Base-by-base conservation (phyloP, 2,113 vertebrate genomes). In the Lagenorhynchus albirostris region DNA sequence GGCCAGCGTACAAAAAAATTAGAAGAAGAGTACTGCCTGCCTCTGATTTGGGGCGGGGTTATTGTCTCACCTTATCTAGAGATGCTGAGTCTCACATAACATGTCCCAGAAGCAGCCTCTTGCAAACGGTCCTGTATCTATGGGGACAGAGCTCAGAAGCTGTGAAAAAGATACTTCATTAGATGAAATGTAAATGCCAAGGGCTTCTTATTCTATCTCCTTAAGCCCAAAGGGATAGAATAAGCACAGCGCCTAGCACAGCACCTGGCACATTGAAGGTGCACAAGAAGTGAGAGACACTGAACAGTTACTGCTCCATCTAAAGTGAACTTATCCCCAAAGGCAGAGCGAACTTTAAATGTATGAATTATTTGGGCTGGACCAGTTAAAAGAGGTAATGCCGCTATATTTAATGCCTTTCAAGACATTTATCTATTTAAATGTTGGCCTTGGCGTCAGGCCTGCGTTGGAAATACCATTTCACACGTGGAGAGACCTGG, bases 381-480 rank as follows among this genome's bases (percentile, higher is more conserved):
- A 36, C n/a, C 6, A n/a, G 23, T 77, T 60, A 8, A 38, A 71
- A 58, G 79, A 6, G 25, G 20, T 50, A 21, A 33, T 4, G 15
- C 70, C 58, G 8, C 8, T 23, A 1, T 6, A 89, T 15, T 33
- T 11, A 8, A 7, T 2, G 11, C 44, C 50, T 41, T n/a, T 13
- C 53, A 33, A 73, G 70, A 6, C 63, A 6, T 25, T 4, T 10
- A 17, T 47, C 13, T n/a, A 4, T 38, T 31, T 20, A 71, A 55
- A 4, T 3, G 10, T 13, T 41, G 12, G 21, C 26, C 6, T 2
- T 33, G n/a, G 38, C 1, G 8, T 62, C 36, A 1, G 21, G 65
- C 23, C 14, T 29, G 2, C 0, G 0, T 80, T 26, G 4, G 80
- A 20, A 23, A 50, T 31, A 10, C 36, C 7, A 6, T 13, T 67